Evolutionary conservation across 1,140 invertebrate species (phyloP).

Genomic region (Leguminivora glycinivorella): DNA sequence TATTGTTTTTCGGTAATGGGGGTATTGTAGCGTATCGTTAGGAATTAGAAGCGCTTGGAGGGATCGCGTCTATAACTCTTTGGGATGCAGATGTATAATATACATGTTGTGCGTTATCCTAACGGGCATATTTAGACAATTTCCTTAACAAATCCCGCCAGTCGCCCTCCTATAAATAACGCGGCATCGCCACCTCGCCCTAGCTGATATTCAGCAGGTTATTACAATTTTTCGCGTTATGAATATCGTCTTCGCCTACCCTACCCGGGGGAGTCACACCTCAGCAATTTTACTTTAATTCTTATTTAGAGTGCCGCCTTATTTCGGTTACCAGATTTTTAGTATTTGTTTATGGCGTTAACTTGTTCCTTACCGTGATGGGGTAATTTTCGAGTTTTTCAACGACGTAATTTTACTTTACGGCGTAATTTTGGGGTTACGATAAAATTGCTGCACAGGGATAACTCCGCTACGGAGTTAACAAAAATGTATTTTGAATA

Average conservation of each 20-base stretch:
- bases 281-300: slow-evolving; percentile 77
- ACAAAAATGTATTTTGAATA: slow-evolving; percentile 24
- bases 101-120: slow-evolving; percentile 39
- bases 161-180: slow-evolving; percentile 46
- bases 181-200: slow-evolving; percentile 23
- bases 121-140: slow-evolving; percentile 71
- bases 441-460: slow-evolving; percentile 20
- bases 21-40: slow-evolving; percentile 18
- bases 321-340: slow-evolving; percentile 76
- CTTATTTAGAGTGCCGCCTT: slow-evolving; percentile 75
- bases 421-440: slow-evolving; percentile 28
- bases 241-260: slow-evolving; percentile 67
- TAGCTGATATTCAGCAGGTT: slow-evolving; percentile 64
- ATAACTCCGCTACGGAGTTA: not conserved
- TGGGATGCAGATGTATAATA: slow-evolving; percentile 37
- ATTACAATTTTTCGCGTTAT: slow-evolving; percentile 78
- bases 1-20: slow-evolving; percentile 43
- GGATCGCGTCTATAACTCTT: slow-evolving; percentile 39
- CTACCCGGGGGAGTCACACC: slow-evolving; percentile 66
- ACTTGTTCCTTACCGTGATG: slow-evolving; percentile 56
- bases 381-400: slow-evolving; percentile 62
- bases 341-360: slow-evolving; percentile 73
- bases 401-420: slow-evolving; percentile 59
- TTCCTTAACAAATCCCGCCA: slow-evolving; percentile 63
- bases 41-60: slow-evolving; percentile 35